phyloP scores from a whole-genome alignment of 1,140 invertebrate species.

The Ptiloglossa arizonensis region DNA sequence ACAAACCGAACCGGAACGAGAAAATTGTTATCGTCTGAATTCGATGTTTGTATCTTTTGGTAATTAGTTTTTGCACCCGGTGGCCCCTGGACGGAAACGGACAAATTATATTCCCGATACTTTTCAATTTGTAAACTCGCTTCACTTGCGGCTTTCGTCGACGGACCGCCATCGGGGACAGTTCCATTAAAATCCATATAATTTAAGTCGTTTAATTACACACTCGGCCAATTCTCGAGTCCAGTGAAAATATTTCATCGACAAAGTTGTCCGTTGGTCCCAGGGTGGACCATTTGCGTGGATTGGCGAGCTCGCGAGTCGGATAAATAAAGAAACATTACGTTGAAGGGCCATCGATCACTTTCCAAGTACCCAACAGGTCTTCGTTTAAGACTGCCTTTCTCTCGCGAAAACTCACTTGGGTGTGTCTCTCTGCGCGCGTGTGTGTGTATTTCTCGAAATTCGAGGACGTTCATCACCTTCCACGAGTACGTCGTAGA shows the following conservation, averaged over 20 bases:
- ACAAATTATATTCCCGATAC: no score
- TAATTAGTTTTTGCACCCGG: no score
- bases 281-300: not conserved
- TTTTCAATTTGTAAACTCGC: no score
- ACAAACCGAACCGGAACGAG: not conserved
- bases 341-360: slow-evolving; percentile 26
- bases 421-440: not conserved
- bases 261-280: not conserved
- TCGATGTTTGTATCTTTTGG: no score
- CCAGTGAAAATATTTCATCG: slow-evolving; percentile 9
- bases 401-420: not conserved
- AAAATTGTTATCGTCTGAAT: no score
- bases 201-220: not conserved
- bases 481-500: not conserved
- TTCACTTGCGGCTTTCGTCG: not conserved
- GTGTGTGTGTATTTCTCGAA: slow-evolving; percentile 13
- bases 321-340: slow-evolving; percentile 27
- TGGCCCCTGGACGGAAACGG: no score
- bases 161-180: not conserved
- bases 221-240: not conserved
- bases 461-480: slow-evolving; percentile 11
- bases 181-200: slow-evolving; percentile 1
- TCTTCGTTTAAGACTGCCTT: not conserved
- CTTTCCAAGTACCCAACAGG: slow-evolving; percentile 24
- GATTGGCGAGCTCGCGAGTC: not conserved